These are phyloP conservation scores for Plagodis dolabraria DNA, from an alignment of 2,888 invertebrate genomes.

Conservation along the genomic window DNA sequence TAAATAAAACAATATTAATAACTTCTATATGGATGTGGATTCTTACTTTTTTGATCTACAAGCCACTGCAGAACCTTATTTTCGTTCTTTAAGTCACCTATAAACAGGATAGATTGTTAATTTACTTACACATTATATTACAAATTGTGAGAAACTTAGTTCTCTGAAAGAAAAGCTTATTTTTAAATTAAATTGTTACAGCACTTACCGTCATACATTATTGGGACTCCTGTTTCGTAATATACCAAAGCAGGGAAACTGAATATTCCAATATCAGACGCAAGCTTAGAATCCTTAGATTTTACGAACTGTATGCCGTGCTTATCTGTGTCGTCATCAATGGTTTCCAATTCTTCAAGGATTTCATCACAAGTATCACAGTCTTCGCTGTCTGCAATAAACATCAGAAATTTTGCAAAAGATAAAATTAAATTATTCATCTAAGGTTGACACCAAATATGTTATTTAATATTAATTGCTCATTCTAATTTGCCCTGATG, in stretches of 20 bases:
- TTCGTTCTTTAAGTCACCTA: conserved; percentile 97
- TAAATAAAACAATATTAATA: conserved; percentile 35
- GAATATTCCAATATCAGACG: conserved; percentile 96
- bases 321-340: conserved; percentile 96
- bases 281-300: conserved; percentile 94
- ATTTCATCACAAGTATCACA: conserved; percentile 94
- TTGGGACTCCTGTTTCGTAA: conserved; percentile 96
- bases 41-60: conserved; percentile 98
- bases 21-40: conserved; percentile 83
- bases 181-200: conserved; percentile 8
- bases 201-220: conserved; percentile 96
- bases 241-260: conserved; percentile 96
- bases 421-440: conserved; percentile 50
- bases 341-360: conserved; percentile 94
- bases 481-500: no score
- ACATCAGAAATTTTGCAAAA: conserved; percentile 88
- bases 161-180: conserved; percentile 6
- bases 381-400: conserved; percentile 89
- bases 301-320: conserved; percentile 97
- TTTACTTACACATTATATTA: conserved; percentile 25
- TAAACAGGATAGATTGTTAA: conserved; percentile 77
- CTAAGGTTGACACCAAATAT: no score
- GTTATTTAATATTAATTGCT: no score
- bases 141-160: conserved; percentile 6
- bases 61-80: conserved; percentile 98